Base-by-base conservation (phyloP, 1,140 invertebrate species). In the Probaryconus sp. region DNA sequence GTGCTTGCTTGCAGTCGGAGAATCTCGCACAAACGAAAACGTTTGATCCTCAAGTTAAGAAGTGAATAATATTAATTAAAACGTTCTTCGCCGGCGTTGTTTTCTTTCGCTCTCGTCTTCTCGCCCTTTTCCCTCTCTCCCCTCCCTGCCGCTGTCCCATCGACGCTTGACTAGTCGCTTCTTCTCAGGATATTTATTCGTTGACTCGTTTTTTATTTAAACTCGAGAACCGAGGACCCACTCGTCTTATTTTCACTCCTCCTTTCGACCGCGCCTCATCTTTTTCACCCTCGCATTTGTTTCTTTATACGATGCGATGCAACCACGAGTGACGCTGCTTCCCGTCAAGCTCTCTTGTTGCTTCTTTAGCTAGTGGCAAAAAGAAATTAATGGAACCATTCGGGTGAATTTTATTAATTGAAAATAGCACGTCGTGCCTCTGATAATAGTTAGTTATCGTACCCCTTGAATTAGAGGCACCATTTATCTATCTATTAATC, bases 51-150 rank as follows among this genome's bases (percentile, higher is more conserved):
- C 71, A 42, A 81, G 77, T 82, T 78, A 81, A 81, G 77, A 80
- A 85, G 83, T 81, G 79, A 85, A 85, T 85, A 85, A 85, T 85
- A 83, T 86, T 87, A 87, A 87, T 87, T 85, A 86, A 85, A 85
- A 84, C 80, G 82, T 81, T 82, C 81, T 82, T 82, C 83, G 69
- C 74, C 76, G 61, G 73, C 47, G 72, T 50, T 68, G 71, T 58
- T 73, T 77, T 83, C 77, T 82, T 77, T 79, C 63, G 56, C 53
- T 60, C 37, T 60, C 56, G 51, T 74, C 69, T 68, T 76, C 26
- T 58, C 55, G 43, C 24, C 28, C 56, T 73, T 68, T 51, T 30
- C 56, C 65, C 67, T 30, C 48, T 53, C 55, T 60, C 37, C 24
- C 47, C 64, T 53, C 21, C 21, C 21, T 24, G 3, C 21, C 7